phyloP scores from a whole-genome alignment of 2,113 vertebrate species.

The Mus pahari region DNA sequence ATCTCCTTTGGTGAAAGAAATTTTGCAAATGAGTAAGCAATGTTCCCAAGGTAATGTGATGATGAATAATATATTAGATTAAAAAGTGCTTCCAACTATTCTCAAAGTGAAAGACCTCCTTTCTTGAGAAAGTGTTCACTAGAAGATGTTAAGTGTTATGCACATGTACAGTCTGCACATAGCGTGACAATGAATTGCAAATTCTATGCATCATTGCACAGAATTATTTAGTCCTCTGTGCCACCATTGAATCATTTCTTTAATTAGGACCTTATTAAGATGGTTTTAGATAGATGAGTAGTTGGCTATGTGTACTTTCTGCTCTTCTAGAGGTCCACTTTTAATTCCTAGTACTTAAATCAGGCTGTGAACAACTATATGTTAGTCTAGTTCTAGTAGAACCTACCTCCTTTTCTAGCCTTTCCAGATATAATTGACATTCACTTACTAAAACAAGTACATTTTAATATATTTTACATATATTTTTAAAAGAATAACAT shows the following conservation, averaged over 20 bases:
- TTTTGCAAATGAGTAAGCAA: slow-evolving; percentile 20
- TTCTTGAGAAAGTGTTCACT: neutral
- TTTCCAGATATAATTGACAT: neutral
- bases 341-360: neutral
- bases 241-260: neutral
- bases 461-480: neutral
- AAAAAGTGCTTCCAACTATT: neutral
- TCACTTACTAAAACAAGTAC: neutral
- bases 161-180: neutral
- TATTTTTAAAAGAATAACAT: neutral
- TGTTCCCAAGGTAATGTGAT: neutral
- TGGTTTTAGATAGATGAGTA: neutral
- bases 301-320: neutral
- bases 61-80: slow-evolving; percentile 2
- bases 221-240: neutral
- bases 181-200: neutral
- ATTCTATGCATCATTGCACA: neutral
- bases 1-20: slow-evolving; percentile 2
- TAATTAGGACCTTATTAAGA: neutral
- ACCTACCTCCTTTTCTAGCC: neutral
- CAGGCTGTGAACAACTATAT: neutral
- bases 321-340: neutral
- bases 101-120: neutral
- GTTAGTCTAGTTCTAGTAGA: neutral
- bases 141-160: neutral